Evolutionary conservation across 2,888 invertebrate genomes (phyloP), one percentile per base, ranked within the genome.

Genomic region (Cyclophora albipunctata): DNA sequence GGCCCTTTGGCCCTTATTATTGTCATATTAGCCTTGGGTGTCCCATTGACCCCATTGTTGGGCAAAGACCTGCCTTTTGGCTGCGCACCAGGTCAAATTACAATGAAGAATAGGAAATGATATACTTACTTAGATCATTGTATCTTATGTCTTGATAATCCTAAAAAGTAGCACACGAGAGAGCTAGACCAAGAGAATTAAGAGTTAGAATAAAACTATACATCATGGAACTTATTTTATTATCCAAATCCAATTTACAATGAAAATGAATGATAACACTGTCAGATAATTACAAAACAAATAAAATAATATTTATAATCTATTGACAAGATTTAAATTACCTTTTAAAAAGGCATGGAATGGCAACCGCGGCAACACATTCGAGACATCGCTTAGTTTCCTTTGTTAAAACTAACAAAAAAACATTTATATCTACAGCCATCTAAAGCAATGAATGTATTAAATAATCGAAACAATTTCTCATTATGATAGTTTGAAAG

Each of bases 331-430:
- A 87, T 81, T 81, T 20, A 20, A 76, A 69, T 74, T 55, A 83
- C 86, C 87, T 86, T 86, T 86, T 83, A 71, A 48, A 84, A 87
- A 87, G 84, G 84, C 71, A 67, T 84, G 87, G 84, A 84, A 87
- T 87, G 87, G 87, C 84, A 83, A 81, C 73, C 79, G 71, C 80
- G 73, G 71, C 77, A 72, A 70, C 69, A 64, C 61, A 57, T 51
- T 58, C 63, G 63, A 59, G 60, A 63, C 69, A 60, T 65, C 62
- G 63, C 64, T 67, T 61, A 61, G 53, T 56, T 60, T 54, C 53
- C 34, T 57, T 61, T 56, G 54, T 57, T 57, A 62, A 62, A 48
- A 55, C 54, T 53, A 60, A 53, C 44, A 59, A 54, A 57, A 50
- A 55, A 48, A 35, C 54, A 47, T 35, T 41, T 44, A 52, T 6